Percentiles rank a stretch among this genome's conserved stretches.
Conservation (phyloP, 2,797 vertebrate genomes). For the Acanthis flammea region DNA sequence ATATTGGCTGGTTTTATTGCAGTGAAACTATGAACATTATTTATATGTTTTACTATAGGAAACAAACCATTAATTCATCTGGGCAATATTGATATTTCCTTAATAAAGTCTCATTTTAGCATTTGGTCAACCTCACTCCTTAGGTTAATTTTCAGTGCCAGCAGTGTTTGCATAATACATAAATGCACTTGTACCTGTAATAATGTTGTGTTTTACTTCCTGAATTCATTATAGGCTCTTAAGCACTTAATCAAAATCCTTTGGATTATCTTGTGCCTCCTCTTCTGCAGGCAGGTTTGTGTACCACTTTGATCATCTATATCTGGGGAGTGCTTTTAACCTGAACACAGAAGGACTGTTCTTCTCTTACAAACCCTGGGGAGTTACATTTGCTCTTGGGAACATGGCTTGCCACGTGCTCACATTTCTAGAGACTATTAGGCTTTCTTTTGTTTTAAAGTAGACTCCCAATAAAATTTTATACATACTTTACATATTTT, state of each 20-base stretch:
- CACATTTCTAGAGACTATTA: background rate
- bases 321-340: background rate
- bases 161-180: background rate
- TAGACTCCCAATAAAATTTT: background rate
- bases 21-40: background rate
- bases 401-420: background rate
- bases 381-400: background rate
- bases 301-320: background rate
- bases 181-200: background rate
- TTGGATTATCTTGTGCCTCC: slow-evolving; percentile 6
- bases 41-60: background rate
- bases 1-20: background rate
- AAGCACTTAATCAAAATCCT: slow-evolving; percentile 50
- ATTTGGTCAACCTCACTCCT: background rate
- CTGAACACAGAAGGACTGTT: background rate
- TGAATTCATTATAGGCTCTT: slow-evolving; percentile 9
- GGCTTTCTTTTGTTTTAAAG: background rate
- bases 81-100: background rate
- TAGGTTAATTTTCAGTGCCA: background rate
- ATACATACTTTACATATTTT: background rate
- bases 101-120: background rate
- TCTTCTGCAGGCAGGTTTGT: background rate
- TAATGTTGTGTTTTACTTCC: slow-evolving; percentile 3
- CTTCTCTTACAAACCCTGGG: background rate
- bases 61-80: background rate